Conservation (phyloP, 2,113 vertebrate species). For the Brachyistius frenatus region DNA sequence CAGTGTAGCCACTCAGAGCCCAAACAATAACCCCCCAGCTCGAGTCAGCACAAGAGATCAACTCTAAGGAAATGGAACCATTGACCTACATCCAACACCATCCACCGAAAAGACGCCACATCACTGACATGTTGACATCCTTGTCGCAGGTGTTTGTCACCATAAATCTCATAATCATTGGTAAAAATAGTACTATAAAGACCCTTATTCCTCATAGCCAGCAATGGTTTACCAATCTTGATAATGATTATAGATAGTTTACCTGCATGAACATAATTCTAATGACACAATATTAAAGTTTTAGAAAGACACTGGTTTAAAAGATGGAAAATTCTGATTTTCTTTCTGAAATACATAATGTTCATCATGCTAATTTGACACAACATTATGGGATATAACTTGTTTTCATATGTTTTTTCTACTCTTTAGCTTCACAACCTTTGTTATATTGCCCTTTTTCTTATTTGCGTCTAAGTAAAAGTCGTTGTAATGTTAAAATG, state of each 20-base stretch:
- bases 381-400: no score
- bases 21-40: constrained; percentile 59
- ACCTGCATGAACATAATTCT: no score
- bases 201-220: not conserved
- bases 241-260: not conserved
- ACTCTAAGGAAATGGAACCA: constrained; percentile 70
- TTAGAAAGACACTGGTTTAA: not conserved
- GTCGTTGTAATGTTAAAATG: no score
- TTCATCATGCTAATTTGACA: no score
- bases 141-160: constrained; percentile 22
- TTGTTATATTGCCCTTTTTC: no score
- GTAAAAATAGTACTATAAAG: not conserved
- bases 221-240: not conserved
- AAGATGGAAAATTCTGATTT: no score
- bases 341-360: no score
- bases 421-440: no score
- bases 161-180: constrained; percentile 8
- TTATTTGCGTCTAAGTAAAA: no score
- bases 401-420: no score
- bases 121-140: constrained; percentile 40
- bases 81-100: constrained; percentile 73
- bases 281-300: not conserved
- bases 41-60: constrained; percentile 49
- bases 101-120: constrained; percentile 32
- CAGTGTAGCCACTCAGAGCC: constrained; percentile 59